Base-by-base conservation (phyloP, 2,888 invertebrate genomes). In the Drosophila multiciliata region DNA sequence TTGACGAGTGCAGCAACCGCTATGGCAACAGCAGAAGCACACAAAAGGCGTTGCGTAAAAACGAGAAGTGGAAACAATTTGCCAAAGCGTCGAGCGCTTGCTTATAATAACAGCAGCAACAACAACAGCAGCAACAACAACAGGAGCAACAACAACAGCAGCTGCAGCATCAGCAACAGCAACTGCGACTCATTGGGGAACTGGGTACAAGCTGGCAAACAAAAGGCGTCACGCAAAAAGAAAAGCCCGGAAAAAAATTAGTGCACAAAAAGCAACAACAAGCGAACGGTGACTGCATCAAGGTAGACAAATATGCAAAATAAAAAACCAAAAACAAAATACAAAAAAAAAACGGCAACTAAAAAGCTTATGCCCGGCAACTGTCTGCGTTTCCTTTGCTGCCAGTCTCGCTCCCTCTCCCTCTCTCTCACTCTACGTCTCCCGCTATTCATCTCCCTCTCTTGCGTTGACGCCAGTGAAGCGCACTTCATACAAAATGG, bases 11-110 rank as follows among this genome's bases (percentile, higher is more conserved):
- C 29, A 55, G 11, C 12, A 29, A 29, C n/a, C 40, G n/a, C 23
- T 32, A 20, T 35, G 42, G 33, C 60, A 50, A 36, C 61, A 59
- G 52, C 54, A 53, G 48, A 55, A 70, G 63, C 66, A 74, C 60
- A 82, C 70, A 76, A 70, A 79, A 79, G 75, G 68, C 72, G 66
- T 69, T 66, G 75, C 75, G 75, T 61, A 63, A 61, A 73, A 83
- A 81, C 58, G 84, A 83, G 89, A 82, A 87, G 80, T 85, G 89
- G 85, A 85, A 85, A 87, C 89, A 85, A 85, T 85, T 85, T 89
- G 78, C 82, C 79, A 89, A 88, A 87, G 90, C 88, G 90, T 72
- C 78, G 76, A 78, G 82, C 82, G 82, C 79, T 79, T 82, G 83
- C 75, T 87, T 85, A 82, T 86, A 87, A 89, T 85, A 86, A 84